A percentile compares a stretch with the other conserved stretches of the same genome.
Evolutionary conservation across 2,113 vertebrate species (phyloP).

Genomic region (Bufo bufo): DNA sequence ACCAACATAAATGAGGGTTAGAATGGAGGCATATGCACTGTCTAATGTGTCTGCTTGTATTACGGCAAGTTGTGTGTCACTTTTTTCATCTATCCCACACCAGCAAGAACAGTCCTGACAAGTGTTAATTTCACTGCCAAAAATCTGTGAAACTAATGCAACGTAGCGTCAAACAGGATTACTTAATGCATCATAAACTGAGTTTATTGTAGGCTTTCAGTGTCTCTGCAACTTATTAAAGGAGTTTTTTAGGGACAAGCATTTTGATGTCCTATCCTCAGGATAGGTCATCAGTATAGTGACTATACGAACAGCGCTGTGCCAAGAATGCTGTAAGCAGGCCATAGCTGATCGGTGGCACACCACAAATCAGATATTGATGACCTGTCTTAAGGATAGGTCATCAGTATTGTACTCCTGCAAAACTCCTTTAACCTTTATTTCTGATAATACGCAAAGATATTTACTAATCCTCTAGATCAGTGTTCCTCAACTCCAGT

Average conservation of each 20-base stretch:
- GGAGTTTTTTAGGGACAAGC: no score
- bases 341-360: no score
- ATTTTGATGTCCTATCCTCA: no score
- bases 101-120: not conserved
- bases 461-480: no score
- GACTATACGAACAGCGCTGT: no score
- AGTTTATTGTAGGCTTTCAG: not conserved
- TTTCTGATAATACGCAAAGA: not conserved
- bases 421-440: not conserved
- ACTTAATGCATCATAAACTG: not conserved
- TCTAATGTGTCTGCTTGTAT: not conserved
- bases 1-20: conserved; percentile 8
- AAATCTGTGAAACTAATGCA: conserved; percentile 36
- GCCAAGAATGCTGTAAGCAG: no score
- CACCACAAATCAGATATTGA: no score
- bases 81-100: conserved; percentile 24
- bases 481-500: no score
- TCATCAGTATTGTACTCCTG: no score
- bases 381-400: no score
- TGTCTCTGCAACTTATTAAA: no score
- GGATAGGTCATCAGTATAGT: no score
- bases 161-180: not conserved
- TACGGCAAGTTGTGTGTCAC: not conserved
- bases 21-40: not conserved
- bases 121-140: conserved; percentile 32